Evolutionary conservation across 1,140 invertebrate species (phyloP).

Genomic region (Agrypnia vestita): DNA sequence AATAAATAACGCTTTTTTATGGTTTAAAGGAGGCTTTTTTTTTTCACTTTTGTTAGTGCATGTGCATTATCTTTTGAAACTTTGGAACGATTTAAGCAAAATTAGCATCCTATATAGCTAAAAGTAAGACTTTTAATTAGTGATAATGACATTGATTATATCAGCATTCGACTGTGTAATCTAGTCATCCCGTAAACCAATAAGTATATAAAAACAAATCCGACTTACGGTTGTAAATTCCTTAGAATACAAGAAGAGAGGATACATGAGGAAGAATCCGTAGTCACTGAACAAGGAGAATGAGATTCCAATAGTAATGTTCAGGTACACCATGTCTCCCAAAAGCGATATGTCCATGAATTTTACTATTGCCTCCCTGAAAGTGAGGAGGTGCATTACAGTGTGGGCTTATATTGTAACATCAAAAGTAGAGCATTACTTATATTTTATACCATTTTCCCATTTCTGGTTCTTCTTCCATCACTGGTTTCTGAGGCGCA

Average conservation of each 20-base stretch:
- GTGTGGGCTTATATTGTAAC: not conserved
- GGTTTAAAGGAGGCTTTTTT: too few species aligned
- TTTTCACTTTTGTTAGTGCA: too few species aligned
- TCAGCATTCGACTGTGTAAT: too few species aligned
- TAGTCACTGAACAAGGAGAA: conserved; percentile 76
- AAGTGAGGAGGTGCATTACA: not conserved
- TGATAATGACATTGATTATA: too few species aligned
- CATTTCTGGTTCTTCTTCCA: not conserved
- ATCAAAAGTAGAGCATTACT: not conserved
- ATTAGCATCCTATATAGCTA: too few species aligned
- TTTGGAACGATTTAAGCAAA: too few species aligned
- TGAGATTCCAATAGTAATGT: conserved; percentile 75
- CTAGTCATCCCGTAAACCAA: too few species aligned
- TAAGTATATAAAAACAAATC: too few species aligned
- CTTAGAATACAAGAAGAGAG: conserved; percentile 73
- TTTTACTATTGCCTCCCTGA: conserved; percentile 30
- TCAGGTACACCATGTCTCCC: conserved; percentile 74
- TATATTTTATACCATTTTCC: conserved; percentile 5
- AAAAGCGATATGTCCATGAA: conserved; percentile 65
- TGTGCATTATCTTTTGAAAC: too few species aligned
- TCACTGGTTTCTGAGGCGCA: not conserved
- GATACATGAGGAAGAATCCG: conserved; percentile 76
- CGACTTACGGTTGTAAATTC: conserved; percentile 66
- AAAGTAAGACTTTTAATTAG: too few species aligned
- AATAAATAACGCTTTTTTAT: too few species aligned